Evolutionary conservation across 2,113 vertebrate species (phyloP).

Genomic region (Salminus brasiliensis): DNA sequence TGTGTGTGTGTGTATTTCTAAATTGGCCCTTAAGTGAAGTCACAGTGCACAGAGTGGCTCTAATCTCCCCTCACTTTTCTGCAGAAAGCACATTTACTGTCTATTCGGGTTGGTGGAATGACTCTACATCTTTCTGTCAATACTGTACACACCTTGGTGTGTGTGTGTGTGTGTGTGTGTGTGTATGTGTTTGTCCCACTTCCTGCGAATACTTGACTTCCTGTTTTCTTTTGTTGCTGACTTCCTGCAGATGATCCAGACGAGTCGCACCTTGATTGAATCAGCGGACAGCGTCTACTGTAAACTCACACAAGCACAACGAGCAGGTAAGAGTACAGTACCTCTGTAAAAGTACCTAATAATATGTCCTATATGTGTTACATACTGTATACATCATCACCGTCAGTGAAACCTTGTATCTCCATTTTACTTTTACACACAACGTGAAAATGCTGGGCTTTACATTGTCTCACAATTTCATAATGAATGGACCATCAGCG

Average conservation of each 20-base stretch:
- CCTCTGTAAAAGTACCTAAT: too few relatives aligned
- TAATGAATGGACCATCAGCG: too few relatives aligned
- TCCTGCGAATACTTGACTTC: constrained; percentile 50
- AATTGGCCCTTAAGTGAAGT: background rate
- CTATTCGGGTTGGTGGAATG: background rate
- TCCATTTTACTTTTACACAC: too few relatives aligned
- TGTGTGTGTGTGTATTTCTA: background rate
- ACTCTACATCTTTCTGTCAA: constrained; percentile 1
- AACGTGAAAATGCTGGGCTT: too few relatives aligned
- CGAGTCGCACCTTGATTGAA: constrained; percentile 88
- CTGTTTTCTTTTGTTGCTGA: constrained; percentile 50
- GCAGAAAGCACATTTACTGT: background rate
- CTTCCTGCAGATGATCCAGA: constrained; percentile 87
- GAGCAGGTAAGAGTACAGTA: constrained; percentile 75
- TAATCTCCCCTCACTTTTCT: background rate
- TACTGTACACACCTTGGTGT: background rate
- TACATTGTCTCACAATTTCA: too few relatives aligned
- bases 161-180: constrained; percentile 28
- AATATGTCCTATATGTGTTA: too few relatives aligned
- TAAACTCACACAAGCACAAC: constrained; percentile 88
- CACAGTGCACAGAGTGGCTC: background rate
- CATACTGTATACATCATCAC: too few relatives aligned
- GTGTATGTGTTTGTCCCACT: constrained; percentile 33
- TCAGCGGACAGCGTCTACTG: constrained; percentile 83
- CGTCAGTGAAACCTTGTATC: too few relatives aligned